Evolutionary conservation across 2,888 invertebrate species (phyloP).

Genomic region (Seira musarum): DNA sequence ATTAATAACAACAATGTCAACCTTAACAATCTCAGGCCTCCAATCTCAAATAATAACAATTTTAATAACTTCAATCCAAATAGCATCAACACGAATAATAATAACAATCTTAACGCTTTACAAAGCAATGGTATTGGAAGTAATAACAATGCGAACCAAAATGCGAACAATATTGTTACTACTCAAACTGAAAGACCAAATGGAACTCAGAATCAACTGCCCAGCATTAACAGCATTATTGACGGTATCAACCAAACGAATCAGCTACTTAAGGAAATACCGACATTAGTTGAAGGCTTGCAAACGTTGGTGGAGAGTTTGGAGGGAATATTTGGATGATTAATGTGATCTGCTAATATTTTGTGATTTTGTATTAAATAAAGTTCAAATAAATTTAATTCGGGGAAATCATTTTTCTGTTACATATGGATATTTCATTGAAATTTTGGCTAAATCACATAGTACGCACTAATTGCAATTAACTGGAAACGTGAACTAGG

Average conservation of each 20-base stretch:
- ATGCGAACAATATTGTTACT: not conserved
- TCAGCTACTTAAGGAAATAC: slow-evolving; percentile 62
- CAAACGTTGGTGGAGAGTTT: slow-evolving; percentile 66
- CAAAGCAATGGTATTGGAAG: too few species aligned
- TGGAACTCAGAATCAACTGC: slow-evolving; percentile 27
- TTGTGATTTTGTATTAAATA: too few species aligned
- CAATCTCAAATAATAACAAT: not conserved
- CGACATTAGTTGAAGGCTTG: slow-evolving; percentile 67
- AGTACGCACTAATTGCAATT: too few species aligned
- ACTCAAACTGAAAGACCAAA: not conserved
- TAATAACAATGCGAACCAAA: slow-evolving; percentile 19
- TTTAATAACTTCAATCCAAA: not conserved
- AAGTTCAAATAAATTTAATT: too few species aligned
- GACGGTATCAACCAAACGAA: slow-evolving; percentile 43
- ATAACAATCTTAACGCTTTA: too few species aligned
- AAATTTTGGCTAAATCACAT: too few species aligned
- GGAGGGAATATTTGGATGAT: slow-evolving; percentile 61
- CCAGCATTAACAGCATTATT: slow-evolving; percentile 40
- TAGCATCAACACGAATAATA: too few species aligned
- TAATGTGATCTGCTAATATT: too few species aligned
- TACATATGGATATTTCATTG: too few species aligned
- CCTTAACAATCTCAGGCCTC: too few species aligned
- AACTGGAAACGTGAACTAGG: too few species aligned
- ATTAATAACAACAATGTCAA: not conserved
- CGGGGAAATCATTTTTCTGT: too few species aligned